Conservation (phyloP, 2,888 invertebrate genomes). For the Diarsia mendica region DNA sequence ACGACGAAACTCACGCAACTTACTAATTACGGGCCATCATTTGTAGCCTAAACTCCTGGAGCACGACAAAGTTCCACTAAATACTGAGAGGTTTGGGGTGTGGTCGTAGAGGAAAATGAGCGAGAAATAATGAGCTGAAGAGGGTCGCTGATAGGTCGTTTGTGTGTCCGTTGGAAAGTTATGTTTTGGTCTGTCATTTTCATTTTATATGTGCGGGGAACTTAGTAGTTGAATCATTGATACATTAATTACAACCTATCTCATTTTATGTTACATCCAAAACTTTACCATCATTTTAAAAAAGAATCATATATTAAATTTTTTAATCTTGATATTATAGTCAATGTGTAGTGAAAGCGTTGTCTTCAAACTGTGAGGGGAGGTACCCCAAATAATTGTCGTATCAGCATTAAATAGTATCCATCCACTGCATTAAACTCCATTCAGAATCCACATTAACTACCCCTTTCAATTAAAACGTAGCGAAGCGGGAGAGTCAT, state of each 20-base stretch:
- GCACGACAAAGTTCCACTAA: constrained; percentile 71
- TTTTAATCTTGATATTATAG: neutral
- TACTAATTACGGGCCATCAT: constrained; percentile 74
- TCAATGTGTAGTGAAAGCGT: neutral
- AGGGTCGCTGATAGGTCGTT: constrained; percentile 30
- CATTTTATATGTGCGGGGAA: neutral
- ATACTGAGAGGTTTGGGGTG: constrained; percentile 59
- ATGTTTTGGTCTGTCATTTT: constrained; percentile 18
- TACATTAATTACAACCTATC: neutral
- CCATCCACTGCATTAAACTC: constrained; percentile 27
- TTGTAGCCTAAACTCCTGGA: constrained; percentile 69
- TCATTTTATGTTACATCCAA: neutral
- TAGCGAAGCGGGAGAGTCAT: constrained; percentile 51
- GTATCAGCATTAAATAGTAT: constrained; percentile 32
- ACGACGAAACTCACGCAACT: constrained; percentile 66
- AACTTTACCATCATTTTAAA: neutral
- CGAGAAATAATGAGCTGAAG: constrained; percentile 37
- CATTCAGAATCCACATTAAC: constrained; percentile 37
- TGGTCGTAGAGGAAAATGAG: constrained; percentile 47
- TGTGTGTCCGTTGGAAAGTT: constrained; percentile 5
- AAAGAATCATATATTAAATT: neutral
- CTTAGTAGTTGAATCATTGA: neutral
- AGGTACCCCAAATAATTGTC: constrained; percentile 6
- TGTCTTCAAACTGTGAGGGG: neutral
- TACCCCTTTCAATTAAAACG: constrained; percentile 63